Conservation (phyloP, 2,113 vertebrate species). For the Microtus ochrogaster region DNA sequence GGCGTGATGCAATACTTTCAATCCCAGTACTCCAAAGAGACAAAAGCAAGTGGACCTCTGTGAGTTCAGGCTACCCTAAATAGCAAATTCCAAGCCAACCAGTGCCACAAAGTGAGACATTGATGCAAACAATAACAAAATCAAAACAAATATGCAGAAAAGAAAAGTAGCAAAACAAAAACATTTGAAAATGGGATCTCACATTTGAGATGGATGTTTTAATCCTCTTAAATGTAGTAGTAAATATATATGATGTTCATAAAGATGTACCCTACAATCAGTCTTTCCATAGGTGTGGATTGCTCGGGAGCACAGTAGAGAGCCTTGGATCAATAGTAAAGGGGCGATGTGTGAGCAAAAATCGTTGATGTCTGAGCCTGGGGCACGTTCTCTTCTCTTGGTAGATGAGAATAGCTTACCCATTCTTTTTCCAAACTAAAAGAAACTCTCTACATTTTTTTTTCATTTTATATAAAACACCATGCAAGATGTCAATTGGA, state of each 20-base stretch:
- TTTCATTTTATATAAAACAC: conserved; percentile 49
- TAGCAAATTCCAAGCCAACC: background rate
- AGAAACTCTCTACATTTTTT: conserved; percentile 15
- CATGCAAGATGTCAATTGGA: conserved; percentile 63
- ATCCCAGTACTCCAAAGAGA: background rate
- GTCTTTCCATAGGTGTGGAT: background rate
- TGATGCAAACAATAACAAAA: background rate
- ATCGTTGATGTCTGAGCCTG: background rate
- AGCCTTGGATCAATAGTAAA: background rate
- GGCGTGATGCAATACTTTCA: background rate
- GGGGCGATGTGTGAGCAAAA: background rate
- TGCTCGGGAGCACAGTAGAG: background rate
- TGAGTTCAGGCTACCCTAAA: background rate
- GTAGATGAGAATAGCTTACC: conserved; percentile 33
- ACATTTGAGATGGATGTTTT: background rate
- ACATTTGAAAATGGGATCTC: background rate
- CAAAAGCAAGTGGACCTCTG: background rate
- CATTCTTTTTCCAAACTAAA: conserved; percentile 67
- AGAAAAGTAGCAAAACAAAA: background rate
- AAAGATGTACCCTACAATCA: background rate
- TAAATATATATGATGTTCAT: background rate
- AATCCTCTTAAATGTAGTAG: background rate
- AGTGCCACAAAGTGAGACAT: background rate
- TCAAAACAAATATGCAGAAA: background rate
- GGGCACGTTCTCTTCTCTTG: background rate